phyloP scores from a whole-genome alignment of 2,797 vertebrate species.

The Rallus crepitans region DNA sequence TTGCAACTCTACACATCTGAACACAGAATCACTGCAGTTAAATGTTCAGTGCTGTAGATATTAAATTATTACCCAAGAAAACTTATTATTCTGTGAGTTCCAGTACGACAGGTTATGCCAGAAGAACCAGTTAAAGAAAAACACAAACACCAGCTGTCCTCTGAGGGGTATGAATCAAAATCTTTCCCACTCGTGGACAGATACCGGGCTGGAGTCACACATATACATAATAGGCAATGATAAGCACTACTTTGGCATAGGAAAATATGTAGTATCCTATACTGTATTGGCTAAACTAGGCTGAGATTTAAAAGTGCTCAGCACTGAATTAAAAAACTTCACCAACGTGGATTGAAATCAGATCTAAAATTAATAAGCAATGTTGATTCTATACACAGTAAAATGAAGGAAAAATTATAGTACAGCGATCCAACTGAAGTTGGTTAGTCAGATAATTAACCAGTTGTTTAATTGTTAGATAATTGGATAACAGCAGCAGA shows the following conservation, averaged over 20 bases:
- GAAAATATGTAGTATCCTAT: not conserved
- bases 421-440: not conserved
- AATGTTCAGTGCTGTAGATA: not conserved
- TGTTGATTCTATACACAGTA: not conserved
- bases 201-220: not conserved
- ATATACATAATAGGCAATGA: not conserved
- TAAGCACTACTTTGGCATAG: not conserved
- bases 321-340: not conserved
- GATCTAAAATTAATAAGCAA: not conserved
- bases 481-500: not conserved
- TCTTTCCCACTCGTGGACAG: not conserved
- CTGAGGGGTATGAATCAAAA: not conserved
- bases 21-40: not conserved
- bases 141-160: not conserved
- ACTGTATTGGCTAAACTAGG: not conserved
- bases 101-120: not conserved
- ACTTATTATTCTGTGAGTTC: not conserved
- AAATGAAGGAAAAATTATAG: not conserved
- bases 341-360: not conserved
- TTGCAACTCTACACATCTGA: not conserved
- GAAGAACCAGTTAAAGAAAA: not conserved
- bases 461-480: not conserved
- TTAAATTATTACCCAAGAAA: not conserved
- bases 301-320: not conserved
- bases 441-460: not conserved